phyloP scores from a whole-genome alignment of 1,140 invertebrate species.

The Monochamus saltuarius region DNA sequence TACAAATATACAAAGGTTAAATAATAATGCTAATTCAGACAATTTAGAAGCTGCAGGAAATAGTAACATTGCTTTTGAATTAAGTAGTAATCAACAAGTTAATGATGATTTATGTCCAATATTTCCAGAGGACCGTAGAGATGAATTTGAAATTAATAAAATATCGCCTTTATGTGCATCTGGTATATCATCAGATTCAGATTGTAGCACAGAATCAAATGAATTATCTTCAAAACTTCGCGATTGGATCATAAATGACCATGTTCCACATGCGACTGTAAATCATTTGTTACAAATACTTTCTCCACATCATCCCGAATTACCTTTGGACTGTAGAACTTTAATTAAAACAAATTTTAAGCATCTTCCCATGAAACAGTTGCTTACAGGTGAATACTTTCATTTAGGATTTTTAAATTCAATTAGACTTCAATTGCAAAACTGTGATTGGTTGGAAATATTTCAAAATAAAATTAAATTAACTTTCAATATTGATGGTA shows the following conservation, averaged over 20 bases:
- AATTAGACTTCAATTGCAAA: background rate
- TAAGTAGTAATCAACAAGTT: no score
- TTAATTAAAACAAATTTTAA: background rate
- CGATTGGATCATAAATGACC: background rate
- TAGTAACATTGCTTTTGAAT: no score
- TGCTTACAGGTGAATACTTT: background rate
- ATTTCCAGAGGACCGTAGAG: no score
- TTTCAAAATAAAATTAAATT: background rate
- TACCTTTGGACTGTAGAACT: background rate
- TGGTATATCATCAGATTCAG: no score
- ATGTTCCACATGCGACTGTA: background rate
- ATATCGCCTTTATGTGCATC: no score
- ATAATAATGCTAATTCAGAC: no score
- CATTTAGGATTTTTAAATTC: background rate
- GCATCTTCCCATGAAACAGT: background rate
- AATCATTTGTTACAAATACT: background rate
- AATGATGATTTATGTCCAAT: no score
- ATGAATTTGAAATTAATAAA: no score
- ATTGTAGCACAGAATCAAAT: no score
- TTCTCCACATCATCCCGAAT: background rate
- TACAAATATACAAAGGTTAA: no score
- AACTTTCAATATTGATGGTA: slow-evolving; percentile 35
- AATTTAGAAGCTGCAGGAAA: no score
- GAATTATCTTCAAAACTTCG: no score
- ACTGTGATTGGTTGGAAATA: background rate